These are phyloP conservation scores for Drosophila busckii DNA, from an alignment of 1,140 invertebrate species.

Conservation along the genomic window DNA sequence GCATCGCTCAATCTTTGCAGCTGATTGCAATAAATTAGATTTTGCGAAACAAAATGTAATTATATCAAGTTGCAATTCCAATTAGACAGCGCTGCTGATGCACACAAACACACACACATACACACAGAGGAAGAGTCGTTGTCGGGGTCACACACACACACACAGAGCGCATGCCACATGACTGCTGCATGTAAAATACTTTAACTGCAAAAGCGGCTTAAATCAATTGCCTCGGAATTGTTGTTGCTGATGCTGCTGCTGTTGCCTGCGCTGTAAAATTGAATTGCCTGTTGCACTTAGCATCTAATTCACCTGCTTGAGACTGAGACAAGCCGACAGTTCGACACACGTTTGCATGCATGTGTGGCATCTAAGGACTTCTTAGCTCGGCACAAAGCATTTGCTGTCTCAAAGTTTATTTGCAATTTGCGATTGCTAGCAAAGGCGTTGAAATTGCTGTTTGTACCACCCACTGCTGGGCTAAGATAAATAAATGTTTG, in stretches of 20 bases:
- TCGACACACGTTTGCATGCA: too few relatives aligned
- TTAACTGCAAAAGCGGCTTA: constrained; percentile 28
- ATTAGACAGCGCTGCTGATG: constrained; percentile 32
- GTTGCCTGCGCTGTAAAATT: constrained; percentile 37
- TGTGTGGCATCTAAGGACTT: constrained; percentile 8
- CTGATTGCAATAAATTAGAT: constrained; percentile 63
- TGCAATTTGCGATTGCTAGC: constrained; percentile 29
- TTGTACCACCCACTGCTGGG: too few relatives aligned
- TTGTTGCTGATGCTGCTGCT: constrained; percentile 2
- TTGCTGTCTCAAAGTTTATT: constrained; percentile 29
- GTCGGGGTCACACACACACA: too few relatives aligned
- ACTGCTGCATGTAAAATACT: too few relatives aligned
- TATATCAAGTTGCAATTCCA: constrained; percentile 67
- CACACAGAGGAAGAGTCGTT: too few relatives aligned
- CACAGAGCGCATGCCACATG: too few relatives aligned
- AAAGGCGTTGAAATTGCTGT: not conserved
- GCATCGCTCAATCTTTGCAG: constrained; percentile 31
- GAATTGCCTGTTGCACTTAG: constrained; percentile 66
- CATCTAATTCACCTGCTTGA: constrained; percentile 29
- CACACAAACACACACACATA: too few relatives aligned
- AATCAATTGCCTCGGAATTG: not conserved
- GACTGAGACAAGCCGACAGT: not conserved
- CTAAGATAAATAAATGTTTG: too few relatives aligned
- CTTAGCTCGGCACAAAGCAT: constrained; percentile 22
- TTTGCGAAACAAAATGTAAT: constrained; percentile 54